Conservation (phyloP, 2,888 invertebrate genomes). For the Troglohyphantes excavatus region DNA sequence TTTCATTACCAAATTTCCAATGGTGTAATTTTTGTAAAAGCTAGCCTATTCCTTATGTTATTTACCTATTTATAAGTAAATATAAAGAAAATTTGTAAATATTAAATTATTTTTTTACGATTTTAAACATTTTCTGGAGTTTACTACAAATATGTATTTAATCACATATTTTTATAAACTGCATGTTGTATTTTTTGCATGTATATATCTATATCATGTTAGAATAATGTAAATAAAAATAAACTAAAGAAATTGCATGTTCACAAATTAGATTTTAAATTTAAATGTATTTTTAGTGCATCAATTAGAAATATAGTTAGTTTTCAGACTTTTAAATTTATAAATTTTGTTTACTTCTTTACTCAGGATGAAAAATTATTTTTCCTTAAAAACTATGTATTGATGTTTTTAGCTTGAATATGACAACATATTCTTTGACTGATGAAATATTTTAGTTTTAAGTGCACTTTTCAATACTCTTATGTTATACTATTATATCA, state of each 20-base stretch:
- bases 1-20: conserved; percentile 68
- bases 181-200: conserved; percentile 66
- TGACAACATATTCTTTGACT: conserved; percentile 3
- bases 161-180: conserved; percentile 12
- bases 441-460: conserved; percentile 45
- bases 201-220: conserved; percentile 19
- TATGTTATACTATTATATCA: conserved; percentile 32
- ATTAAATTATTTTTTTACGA: conserved; percentile 8
- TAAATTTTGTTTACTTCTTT: not conserved
- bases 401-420: conserved; percentile 24
- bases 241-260: conserved; percentile 19
- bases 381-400: conserved; percentile 6
- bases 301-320: conserved; percentile 2
- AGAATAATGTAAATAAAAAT: not conserved
- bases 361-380: conserved; percentile 14
- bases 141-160: not conserved
- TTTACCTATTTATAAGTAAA: no score
- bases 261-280: not conserved
- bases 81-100: not conserved
- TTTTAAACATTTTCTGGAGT: conserved; percentile 20
- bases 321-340: conserved; percentile 1
- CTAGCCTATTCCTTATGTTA: not conserved
- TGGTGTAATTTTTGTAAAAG: conserved; percentile 73
- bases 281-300: conserved; percentile 14
- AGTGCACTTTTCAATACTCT: conserved; percentile 53